Base-by-base conservation (phyloP, 92 coral and sea anemone genomes). In the Phymanthus crucifer region DNA sequence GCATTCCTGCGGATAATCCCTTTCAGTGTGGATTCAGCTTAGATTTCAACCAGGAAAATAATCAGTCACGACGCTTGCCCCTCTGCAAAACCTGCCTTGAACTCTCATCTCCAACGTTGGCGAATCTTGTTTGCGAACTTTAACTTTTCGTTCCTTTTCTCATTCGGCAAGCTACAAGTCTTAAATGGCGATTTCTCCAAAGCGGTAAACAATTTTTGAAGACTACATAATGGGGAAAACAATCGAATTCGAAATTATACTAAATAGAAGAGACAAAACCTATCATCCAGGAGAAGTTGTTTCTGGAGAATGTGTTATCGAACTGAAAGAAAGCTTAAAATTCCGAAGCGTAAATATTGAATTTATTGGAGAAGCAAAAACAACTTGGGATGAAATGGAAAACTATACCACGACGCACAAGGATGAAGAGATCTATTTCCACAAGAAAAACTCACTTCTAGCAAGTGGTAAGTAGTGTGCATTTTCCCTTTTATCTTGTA, bases 251-350 rank as follows among this genome's bases (percentile, higher is more conserved):
- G 84, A 87, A 71, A 84, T 92, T 29, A 19, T 40, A 16, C 83
- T 80, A 2, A 79, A 88, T 66, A 83, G 91, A 37, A 78, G 78
- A 40, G 80, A 84, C 76, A 89, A 81, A 35, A 85, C 82, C 35
- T 92, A 89, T 54, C 97, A 92, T 76, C 97, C 97, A 0, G 90
- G 97, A 12, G 93, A 92, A 35, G 80, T 92, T 2, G 97, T 92
- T 1, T 77, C 97, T 7, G 97, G 97, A 34, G 91, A 89, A 68
- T 89, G 93, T 76, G 81, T 89, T 19, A 71, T 92, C 56, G 83
- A 75, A 26, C 65, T 87, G 52, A 92, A 76, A 64, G 97, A 92
- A 76, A 79, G 67, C 16, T 36, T 92, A 71, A 92, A 92, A 38
- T 88, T 92, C 71, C 93, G 93, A 14, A 86, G 88, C 45, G 86